Percentiles rank a stretch among this genome's conserved stretches.
phyloP scores from a whole-genome alignment of 2,888 invertebrate genomes.

The Drosophila rubida region DNA sequence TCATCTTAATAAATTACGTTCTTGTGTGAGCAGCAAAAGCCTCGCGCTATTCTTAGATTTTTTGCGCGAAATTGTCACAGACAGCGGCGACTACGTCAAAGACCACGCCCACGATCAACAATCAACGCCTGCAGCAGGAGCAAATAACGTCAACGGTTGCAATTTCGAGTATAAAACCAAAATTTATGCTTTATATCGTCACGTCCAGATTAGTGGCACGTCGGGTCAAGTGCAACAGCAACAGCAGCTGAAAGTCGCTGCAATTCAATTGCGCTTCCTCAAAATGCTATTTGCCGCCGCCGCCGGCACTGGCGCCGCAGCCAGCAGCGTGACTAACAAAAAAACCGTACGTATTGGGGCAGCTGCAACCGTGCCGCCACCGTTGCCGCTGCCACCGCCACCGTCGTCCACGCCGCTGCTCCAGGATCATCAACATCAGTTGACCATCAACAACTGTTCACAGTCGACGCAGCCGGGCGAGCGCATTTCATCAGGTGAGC shows the following conservation, averaged over 20 bases:
- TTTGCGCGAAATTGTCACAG: constrained; percentile 68
- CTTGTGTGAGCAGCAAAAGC: constrained; percentile 66
- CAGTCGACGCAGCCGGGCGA: constrained; percentile 53
- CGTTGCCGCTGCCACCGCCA: constrained; percentile 40
- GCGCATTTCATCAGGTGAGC: constrained; percentile 67
- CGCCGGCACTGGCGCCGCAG: constrained; percentile 47
- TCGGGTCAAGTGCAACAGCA: constrained; percentile 80
- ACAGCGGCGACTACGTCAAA: constrained; percentile 33
- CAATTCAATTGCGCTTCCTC: constrained; percentile 68
- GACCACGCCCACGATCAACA: constrained; percentile 54
- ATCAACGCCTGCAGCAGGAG: constrained; percentile 35
- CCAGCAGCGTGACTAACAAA: constrained; percentile 41
- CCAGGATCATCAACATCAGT: constrained; percentile 59
- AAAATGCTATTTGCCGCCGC: constrained; percentile 80
- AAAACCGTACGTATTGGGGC: constrained; percentile 46
- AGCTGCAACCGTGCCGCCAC: constrained; percentile 44
- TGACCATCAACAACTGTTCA: constrained; percentile 52
- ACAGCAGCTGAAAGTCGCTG: constrained; percentile 77
- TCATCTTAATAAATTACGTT: constrained; percentile 63
- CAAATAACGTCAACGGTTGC: constrained; percentile 67
- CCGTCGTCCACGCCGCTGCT: constrained; percentile 35
- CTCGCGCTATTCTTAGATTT: constrained; percentile 80
- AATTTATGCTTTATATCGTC: constrained; percentile 80
- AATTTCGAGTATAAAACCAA: constrained; percentile 79
- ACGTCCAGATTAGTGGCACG: constrained; percentile 77